Conservation (phyloP, 2,888 invertebrate genomes). For the Ecliptopera silaceata region DNA sequence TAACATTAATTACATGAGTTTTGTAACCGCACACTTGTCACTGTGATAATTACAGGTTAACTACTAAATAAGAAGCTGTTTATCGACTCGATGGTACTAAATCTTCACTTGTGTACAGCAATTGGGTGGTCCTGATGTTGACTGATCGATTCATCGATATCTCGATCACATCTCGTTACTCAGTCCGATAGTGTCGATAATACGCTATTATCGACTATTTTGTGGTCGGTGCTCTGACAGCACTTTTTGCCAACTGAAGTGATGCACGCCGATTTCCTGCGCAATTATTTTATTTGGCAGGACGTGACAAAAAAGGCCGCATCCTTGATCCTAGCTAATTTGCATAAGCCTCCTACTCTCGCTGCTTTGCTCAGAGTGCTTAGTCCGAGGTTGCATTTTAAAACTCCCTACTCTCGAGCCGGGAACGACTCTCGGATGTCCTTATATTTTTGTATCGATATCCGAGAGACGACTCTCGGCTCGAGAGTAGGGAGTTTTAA, state of each 20-base stretch:
- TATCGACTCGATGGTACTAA: constrained; percentile 35
- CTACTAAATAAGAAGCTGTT: constrained; percentile 3
- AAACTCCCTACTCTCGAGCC: too few relatives aligned
- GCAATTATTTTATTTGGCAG: constrained; percentile 30
- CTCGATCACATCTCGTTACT: constrained; percentile 48
- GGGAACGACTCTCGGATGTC: too few relatives aligned
- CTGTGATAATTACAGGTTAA: constrained; percentile 1
- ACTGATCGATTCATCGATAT: constrained; percentile 55
- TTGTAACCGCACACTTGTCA: constrained; percentile 1
- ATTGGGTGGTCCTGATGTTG: constrained; percentile 62
- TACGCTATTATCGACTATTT: constrained; percentile 43
- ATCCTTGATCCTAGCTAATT: constrained; percentile 20
- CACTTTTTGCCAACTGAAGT: constrained; percentile 28
- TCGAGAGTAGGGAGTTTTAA: too few relatives aligned
- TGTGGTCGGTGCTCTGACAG: constrained; percentile 35
- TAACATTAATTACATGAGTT: not conserved
- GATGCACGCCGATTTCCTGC: constrained; percentile 28
- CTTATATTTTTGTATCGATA: too few relatives aligned
- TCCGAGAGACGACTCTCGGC: too few relatives aligned
- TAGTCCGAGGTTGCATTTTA: too few relatives aligned
- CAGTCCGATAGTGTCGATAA: constrained; percentile 47
- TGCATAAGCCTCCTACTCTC: constrained; percentile 8
- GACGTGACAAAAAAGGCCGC: constrained; percentile 17
- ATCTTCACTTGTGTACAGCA: constrained; percentile 26
- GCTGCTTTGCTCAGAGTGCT: constrained; percentile 6